phyloP scores from a whole-genome alignment of 1,140 invertebrate genomes.

The Macrobrachium rosenbergii region DNA sequence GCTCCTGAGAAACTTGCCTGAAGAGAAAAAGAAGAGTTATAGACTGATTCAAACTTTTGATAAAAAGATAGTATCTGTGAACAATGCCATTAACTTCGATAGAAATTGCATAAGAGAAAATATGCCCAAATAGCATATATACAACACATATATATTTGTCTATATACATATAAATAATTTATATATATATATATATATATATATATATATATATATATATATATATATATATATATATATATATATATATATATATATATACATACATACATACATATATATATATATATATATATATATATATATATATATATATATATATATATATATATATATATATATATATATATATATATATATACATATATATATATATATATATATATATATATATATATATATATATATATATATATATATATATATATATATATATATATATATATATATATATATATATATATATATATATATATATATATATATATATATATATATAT shows the following conservation, averaged over 20 bases:
- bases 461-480: slow-evolving; percentile 7
- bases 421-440: neutral
- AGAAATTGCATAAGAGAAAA: too few relatives aligned
- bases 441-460: neutral
- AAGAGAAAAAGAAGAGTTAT: too few relatives aligned
- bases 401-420: neutral
- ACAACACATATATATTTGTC: neutral
- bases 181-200: slow-evolving; percentile 1
- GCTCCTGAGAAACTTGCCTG: too few relatives aligned
- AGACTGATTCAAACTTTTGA: too few relatives aligned
- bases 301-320: neutral
- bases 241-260: neutral
- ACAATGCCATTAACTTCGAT: too few relatives aligned
- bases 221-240: slow-evolving; percentile 7
- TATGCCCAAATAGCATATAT: too few relatives aligned
- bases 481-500: neutral
- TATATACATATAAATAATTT: slow-evolving; percentile 10
- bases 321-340: slow-evolving; percentile 9
- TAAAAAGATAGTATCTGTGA: too few relatives aligned
- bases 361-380: neutral
- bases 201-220: slow-evolving; percentile 7
- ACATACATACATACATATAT: neutral
- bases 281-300: neutral
- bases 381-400: neutral
- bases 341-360: neutral